These are phyloP conservation scores for Melanotaenia parkinsoni DNA, from an alignment of 2,797 vertebrate species.

Conservation along the genomic window DNA sequence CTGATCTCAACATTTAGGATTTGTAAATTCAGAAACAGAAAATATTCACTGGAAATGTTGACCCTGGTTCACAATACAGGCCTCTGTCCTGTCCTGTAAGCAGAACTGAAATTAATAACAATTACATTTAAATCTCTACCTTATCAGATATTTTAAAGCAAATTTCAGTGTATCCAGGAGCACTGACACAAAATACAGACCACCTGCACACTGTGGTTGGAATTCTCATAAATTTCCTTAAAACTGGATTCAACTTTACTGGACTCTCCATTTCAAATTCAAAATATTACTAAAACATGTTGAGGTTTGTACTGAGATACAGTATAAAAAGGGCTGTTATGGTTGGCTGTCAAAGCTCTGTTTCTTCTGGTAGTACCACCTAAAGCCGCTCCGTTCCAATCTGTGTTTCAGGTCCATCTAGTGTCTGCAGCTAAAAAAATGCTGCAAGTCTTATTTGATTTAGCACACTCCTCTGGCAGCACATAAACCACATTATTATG, in stretches of 20 bases:
- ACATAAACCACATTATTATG: background rate
- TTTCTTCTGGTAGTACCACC: background rate
- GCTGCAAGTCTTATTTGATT: slow-evolving; percentile 3
- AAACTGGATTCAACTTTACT: background rate
- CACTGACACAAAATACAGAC: slow-evolving; percentile 9
- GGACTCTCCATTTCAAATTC: background rate
- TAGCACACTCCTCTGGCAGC: background rate
- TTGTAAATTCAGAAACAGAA: background rate
- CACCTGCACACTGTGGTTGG: background rate
- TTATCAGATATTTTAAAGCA: slow-evolving; percentile 11
- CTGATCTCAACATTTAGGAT: background rate
- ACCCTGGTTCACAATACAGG: background rate
- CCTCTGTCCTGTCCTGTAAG: slow-evolving; percentile 11
- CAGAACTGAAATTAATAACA: slow-evolving; percentile 15
- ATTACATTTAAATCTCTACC: slow-evolving; percentile 17
- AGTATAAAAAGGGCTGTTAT: background rate
- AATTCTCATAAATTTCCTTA: background rate
- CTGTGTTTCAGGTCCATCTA: background rate
- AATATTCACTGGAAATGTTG: background rate
- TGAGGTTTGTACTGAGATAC: background rate
- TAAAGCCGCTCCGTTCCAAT: slow-evolving; percentile 7
- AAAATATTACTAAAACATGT: slow-evolving; percentile 2
- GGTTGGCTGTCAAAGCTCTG: background rate
- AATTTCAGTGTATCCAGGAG: slow-evolving; percentile 7
- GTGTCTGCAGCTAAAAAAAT: slow-evolving; percentile 14